Percentiles rank a stretch among this genome's conserved stretches.
phyloP scores from a whole-genome alignment of 2,888 invertebrate species.

The Drosophila subquinaria region DNA sequence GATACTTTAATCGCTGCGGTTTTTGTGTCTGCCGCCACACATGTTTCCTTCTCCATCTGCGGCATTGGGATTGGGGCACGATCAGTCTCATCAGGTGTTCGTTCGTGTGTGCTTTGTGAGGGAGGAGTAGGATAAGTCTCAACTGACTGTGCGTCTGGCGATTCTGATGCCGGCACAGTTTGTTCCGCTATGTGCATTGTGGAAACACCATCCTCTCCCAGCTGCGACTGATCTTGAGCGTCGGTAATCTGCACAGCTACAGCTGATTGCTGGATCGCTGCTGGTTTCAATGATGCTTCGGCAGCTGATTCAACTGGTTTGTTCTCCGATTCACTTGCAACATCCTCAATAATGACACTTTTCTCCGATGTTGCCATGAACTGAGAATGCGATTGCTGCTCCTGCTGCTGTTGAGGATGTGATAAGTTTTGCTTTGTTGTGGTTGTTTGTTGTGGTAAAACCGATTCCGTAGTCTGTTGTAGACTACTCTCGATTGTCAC shows the following conservation, averaged over 20 bases:
- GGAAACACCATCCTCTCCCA: background rate
- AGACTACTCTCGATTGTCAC: constrained; percentile 36
- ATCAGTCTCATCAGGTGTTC: constrained; percentile 68
- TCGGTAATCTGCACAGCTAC: background rate
- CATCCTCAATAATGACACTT: background rate
- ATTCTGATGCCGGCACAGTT: background rate
- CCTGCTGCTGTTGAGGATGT: constrained; percentile 33
- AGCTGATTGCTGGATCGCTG: background rate
- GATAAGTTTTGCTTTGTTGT: constrained; percentile 20
- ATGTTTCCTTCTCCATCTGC: constrained; percentile 16
- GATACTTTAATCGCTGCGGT: background rate
- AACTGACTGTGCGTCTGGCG: background rate
- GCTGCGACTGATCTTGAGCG: background rate
- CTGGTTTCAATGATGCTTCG: constrained; percentile 12
- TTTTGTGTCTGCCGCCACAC: background rate
- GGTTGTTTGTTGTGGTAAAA: constrained; percentile 12
- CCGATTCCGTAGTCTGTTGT: constrained; percentile 36
- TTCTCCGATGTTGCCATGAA: constrained; percentile 27
- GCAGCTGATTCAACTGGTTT: background rate
- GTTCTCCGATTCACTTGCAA: background rate
- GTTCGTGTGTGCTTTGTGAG: constrained; percentile 21
- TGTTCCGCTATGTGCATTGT: background rate
- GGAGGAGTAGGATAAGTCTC: background rate
- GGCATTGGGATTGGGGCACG: constrained; percentile 18
- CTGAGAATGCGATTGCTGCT: constrained; percentile 27